Percentiles rank a stretch among this genome's conserved stretches.
These are phyloP conservation scores for Dynastes maya DNA, from an alignment of 2,888 invertebrate genomes.

Conservation along the genomic window DNA sequence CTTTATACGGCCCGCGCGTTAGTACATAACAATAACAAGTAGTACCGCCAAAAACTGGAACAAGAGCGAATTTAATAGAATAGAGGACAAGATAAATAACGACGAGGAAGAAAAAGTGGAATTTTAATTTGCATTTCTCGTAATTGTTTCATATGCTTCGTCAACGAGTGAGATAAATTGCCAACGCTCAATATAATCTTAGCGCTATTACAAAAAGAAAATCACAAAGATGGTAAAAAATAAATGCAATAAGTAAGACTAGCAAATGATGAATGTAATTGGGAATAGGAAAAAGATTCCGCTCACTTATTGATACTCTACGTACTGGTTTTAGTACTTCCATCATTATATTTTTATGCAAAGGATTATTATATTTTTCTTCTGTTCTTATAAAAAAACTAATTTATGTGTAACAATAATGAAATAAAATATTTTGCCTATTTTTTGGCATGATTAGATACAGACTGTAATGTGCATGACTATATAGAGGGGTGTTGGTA, in stretches of 20 bases:
- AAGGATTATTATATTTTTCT: neutral
- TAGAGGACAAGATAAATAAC: slow-evolving; percentile 8
- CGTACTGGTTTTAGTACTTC: neutral
- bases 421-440: neutral
- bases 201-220: neutral
- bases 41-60: slow-evolving; percentile 29
- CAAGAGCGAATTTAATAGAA: slow-evolving; percentile 5
- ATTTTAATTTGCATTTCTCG: slow-evolving; percentile 42
- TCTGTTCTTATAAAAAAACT: neutral
- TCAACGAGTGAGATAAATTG: slow-evolving; percentile 31
- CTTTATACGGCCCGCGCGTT: neutral
- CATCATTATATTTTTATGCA: no score
- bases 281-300: slow-evolving; percentile 3
- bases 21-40: neutral
- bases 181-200: neutral
- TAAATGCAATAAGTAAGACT: neutral
- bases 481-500: neutral
- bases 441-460: neutral
- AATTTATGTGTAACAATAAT: no score
- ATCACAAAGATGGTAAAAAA: slow-evolving; percentile 7
- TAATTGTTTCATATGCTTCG: slow-evolving; percentile 34
- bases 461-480: neutral
- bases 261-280: slow-evolving; percentile 31
- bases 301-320: neutral
- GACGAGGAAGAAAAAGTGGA: slow-evolving; percentile 27